These are phyloP conservation scores for Ellobius talpinus DNA, from an alignment of 2,113 vertebrate genomes.

Conservation along the genomic window DNA sequence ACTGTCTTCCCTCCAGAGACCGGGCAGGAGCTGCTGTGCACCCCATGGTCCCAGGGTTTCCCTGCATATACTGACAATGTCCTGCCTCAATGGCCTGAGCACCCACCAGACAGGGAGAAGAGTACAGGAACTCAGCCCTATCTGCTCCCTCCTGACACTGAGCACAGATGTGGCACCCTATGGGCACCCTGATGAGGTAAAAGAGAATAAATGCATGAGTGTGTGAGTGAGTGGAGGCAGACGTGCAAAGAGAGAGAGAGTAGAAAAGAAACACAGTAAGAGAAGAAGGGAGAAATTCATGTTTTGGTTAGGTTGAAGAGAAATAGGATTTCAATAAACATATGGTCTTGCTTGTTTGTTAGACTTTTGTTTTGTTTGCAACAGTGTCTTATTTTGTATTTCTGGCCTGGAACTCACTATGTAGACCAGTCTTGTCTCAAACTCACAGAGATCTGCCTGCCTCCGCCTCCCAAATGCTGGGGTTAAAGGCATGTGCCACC, in stretches of 20 bases:
- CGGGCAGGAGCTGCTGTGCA: not conserved
- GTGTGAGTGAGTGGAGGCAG: not conserved
- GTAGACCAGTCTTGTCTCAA: not conserved
- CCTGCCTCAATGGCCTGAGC: fast-evolving
- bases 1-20: not conserved
- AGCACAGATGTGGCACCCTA: not conserved
- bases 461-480: not conserved
- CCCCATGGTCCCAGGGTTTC: too few relatives aligned
- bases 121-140: not conserved
- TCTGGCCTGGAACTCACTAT: not conserved
- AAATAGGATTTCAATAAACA: not conserved
- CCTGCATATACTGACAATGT: not conserved
- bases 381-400: not conserved
- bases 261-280: not conserved
- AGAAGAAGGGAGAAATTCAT: not conserved
- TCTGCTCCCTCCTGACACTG: not conserved
- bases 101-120: fast-evolving
- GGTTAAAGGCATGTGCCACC: not conserved
- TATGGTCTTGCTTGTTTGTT: not conserved
- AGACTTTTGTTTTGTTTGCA: not conserved
- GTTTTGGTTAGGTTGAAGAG: not conserved
- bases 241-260: not conserved
- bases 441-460: not conserved
- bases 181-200: not conserved
- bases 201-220: not conserved